Base-by-base conservation (phyloP, 2,797 vertebrate genomes). In the Hippopotamyrus pictus region DNA sequence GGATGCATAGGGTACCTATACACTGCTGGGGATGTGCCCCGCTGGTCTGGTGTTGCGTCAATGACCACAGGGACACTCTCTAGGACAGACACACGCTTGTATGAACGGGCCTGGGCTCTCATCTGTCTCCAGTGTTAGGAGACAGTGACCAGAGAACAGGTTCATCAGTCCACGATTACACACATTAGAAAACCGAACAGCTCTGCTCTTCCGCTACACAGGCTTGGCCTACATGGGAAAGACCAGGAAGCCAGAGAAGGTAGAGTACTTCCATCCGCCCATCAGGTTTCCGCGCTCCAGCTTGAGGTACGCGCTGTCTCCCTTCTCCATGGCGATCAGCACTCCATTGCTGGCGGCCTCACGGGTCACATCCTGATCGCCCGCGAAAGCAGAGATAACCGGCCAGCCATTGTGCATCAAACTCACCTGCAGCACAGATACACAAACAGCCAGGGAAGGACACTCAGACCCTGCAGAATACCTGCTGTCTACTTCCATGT, bases 181-280 rank as follows among this genome's bases (percentile, higher is more conserved):
- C 83, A 46, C 46, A 85, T 50, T 25, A 29, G 8, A 85, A 53
- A 85, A 29, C 5, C 44, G 7, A 50, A 29, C n/a, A 82, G 76
- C 37, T 82, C 19, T 46, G 33, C 29, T 73, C 65, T 73, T 37
- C 65, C 5, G 4, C 4, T 37, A 73, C 41, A 19, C 41, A 8
- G 76, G 37, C 33, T 62, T 65, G 53, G 89, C 95, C 97, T 98
- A 99, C 96, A 99, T 95, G 0, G 98, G 98, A 94, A 99, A 99
- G 93, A 99, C 97, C 93, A 99, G 96, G 96, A 99, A 99, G 95
- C 98, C 98, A 37, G 98, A 99, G 96, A 99, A 99, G 73, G 98
- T 99, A 7, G 98, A 99, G 92, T 97, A 99, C 93, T 99, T 99
- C 98, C 98, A 99, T 93, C 98, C 98, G 53, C 98, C 98, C 98